Percentiles rank a stretch among this genome's conserved stretches.
Conservation (phyloP, 1,140 invertebrate species). For the Conopomorpha cramerella region DNA sequence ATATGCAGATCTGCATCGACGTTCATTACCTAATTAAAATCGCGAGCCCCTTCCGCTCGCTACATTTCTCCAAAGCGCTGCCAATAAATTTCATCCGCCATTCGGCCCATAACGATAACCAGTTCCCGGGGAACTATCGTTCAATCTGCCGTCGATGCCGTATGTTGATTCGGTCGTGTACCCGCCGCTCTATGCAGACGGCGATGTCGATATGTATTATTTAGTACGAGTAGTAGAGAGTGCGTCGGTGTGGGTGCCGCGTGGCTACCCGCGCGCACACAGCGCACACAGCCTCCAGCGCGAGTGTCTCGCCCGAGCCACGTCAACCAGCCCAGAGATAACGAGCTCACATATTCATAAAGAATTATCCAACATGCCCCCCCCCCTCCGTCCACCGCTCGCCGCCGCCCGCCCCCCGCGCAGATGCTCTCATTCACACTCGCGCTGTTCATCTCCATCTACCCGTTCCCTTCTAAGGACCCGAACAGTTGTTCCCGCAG, state of each 20-base stretch:
- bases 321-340: constrained; percentile 45
- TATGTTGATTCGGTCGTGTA: constrained; percentile 58
- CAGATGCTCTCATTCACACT: constrained; percentile 51
- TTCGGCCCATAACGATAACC: constrained; percentile 59
- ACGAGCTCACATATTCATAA: constrained; percentile 60
- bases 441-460: constrained; percentile 44
- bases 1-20: constrained; percentile 59
- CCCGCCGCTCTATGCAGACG: constrained; percentile 49
- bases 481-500: constrained; percentile 26
- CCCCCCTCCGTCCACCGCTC: constrained; percentile 19
- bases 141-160: constrained; percentile 58
- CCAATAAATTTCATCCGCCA: constrained; percentile 60
- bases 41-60: constrained; percentile 56
- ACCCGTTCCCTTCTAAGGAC: constrained; percentile 45
- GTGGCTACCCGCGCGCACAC: constrained; percentile 16
- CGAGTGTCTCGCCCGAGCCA: constrained; percentile 39
- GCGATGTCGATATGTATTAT: constrained; percentile 57
- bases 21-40: constrained; percentile 62
- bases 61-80: constrained; percentile 56
- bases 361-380: constrained; percentile 51
- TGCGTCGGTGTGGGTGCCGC: constrained; percentile 10
- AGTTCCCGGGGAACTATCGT: constrained; percentile 59
- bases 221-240: constrained; percentile 42
- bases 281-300: constrained; percentile 18
- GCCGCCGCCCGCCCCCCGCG: neutral